Evolutionary conservation across 2,113 vertebrate species (phyloP), one percentile per base, ranked within the genome.

Genomic region (Terrapene triunguis): DNA sequence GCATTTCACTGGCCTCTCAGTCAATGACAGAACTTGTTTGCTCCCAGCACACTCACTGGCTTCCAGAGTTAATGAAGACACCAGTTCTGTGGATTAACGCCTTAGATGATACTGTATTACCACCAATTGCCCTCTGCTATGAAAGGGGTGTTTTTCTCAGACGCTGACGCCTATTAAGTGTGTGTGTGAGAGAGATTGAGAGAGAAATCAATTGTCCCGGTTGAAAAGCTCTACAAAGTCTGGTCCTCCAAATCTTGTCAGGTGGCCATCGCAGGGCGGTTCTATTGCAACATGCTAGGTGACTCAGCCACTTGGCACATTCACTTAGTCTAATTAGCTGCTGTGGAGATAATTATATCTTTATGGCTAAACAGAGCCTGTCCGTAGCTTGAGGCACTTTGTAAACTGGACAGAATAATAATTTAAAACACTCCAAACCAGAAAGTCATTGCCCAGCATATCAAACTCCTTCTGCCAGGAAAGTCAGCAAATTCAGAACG

Each of bases 361-460:
- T 94, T 85, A 88, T 94, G 95, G 92, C 89, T 95, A 93, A 97
- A 96, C 79, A 81, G 89, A 96, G 78, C 55, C 96, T 95, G 87
- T 92, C 94, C 91, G 92, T 96, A 93, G 92, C 97, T 97, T 79
- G 74, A 54, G 95, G 96, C 94, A 91, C 87, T 97, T 96, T 95
- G 92, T 85, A 94, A 87, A 44, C 91, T 94, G 86, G 74, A 53
- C 42, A 0, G 83, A 89, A 91, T 91, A 92, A 91, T 96, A 96
- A 97, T 95, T 97, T 89, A 91, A 96, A 97, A 89, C 96, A 96
- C 16, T 74, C 82, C 91, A 94, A 89, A 84, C 55, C 62, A 96
- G 87, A 96, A 94, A 92, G 81, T 57, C n/a, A 27, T 42, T 54
- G 94, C 69, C 92, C 94, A 51, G 85, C 1, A 0, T 89, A 94